Evolutionary conservation across 2,113 vertebrate species (phyloP).

Genomic region (Deroptyus accipitrinus): DNA sequence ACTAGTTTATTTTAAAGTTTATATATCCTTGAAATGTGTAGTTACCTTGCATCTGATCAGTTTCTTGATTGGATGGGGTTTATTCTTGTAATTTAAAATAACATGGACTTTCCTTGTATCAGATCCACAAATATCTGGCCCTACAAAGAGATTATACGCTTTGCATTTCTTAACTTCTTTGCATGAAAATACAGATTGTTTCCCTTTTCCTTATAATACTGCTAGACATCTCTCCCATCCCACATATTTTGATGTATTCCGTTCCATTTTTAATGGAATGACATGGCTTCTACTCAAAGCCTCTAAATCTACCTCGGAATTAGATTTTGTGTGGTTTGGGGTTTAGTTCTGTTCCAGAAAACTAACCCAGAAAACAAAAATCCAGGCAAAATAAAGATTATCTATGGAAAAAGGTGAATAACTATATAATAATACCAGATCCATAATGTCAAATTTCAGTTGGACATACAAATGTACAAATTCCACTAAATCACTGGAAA

Average conservation of each 20-base stretch:
- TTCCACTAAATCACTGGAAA: neutral
- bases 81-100: constrained; percentile 89
- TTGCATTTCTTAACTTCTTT: neutral
- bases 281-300: neutral
- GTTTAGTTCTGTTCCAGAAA: neutral
- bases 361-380: neutral
- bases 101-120: constrained; percentile 90
- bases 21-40: neutral
- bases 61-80: constrained; percentile 87
- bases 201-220: neutral
- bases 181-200: neutral
- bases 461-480: neutral
- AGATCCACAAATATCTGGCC: constrained; percentile 91
- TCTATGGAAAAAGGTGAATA: neutral
- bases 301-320: neutral
- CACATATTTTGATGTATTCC: neutral
- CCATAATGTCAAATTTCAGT: neutral
- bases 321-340: neutral
- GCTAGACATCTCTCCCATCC: neutral
- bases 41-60: constrained; percentile 86
- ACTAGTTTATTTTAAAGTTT: neutral
- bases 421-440: neutral
- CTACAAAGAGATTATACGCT: constrained; percentile 55
- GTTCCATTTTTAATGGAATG: neutral
- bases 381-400: neutral